phyloP scores from a whole-genome alignment of 1,140 invertebrate species.

The Phymastichus coffea region DNA sequence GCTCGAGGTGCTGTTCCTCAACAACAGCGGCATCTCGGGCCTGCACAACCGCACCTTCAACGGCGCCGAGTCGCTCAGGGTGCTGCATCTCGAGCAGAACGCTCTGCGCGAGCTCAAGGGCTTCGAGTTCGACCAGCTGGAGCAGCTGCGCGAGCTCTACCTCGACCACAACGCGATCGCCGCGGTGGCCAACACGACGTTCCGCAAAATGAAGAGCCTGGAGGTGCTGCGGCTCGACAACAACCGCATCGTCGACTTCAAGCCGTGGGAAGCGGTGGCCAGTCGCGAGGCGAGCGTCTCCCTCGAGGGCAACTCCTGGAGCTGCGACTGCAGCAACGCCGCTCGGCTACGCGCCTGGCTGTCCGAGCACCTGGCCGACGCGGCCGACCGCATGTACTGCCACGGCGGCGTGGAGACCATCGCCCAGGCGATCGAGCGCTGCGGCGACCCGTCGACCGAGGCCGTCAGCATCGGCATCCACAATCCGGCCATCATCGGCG shows the following conservation, averaged over 20 bases:
- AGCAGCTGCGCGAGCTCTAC: conserved; percentile 80
- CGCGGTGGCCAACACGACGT: conserved; percentile 82
- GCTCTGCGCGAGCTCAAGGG: conserved; percentile 76
- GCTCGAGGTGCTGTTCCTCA: conserved; percentile 81
- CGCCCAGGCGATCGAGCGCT: conserved; percentile 61
- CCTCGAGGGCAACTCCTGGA: conserved; percentile 84
- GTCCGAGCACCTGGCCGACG: conserved; percentile 67
- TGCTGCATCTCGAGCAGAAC: conserved; percentile 85
- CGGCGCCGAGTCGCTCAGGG: conserved; percentile 73
- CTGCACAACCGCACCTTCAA: conserved; percentile 89
- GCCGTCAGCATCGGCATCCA: conserved; percentile 44
- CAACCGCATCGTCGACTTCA: conserved; percentile 78
- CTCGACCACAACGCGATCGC: conserved; percentile 84
- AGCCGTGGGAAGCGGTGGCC: conserved; percentile 73
- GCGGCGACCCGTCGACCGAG: conserved; percentile 59
- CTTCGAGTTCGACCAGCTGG: conserved; percentile 80
- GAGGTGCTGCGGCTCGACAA: conserved; percentile 83
- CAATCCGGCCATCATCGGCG: conserved; percentile 53
- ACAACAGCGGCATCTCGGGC: conserved; percentile 81
- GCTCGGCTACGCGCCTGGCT: conserved; percentile 76
- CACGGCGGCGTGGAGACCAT: conserved; percentile 62
- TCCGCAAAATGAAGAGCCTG: conserved; percentile 75
- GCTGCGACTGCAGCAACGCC: conserved; percentile 84
- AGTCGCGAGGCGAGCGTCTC: conserved; percentile 71
- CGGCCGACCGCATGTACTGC: conserved; percentile 65